Percentiles rank a stretch among this genome's conserved stretches.
Evolutionary conservation across 2,888 invertebrate species (phyloP).

Genomic region (Macrostomum cliftonense): DNA sequence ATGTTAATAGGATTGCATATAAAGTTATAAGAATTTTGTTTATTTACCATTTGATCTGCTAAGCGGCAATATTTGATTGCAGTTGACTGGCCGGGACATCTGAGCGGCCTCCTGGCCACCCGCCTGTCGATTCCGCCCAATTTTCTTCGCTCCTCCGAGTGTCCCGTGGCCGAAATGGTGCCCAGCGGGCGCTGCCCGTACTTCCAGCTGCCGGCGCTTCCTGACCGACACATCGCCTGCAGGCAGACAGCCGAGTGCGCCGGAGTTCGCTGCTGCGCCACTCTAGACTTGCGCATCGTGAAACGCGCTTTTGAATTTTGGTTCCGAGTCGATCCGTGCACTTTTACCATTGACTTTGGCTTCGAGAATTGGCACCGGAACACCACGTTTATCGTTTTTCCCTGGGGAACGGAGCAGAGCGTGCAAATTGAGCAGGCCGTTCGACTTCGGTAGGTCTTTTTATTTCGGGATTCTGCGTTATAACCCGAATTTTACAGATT

Average conservation of each 20-base stretch:
- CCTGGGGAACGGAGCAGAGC: conserved; percentile 12
- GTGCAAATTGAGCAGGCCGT: neutral
- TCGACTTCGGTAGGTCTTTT: neutral
- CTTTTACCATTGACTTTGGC: conserved; percentile 15
- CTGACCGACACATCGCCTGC: conserved; percentile 11
- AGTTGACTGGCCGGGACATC: no score
- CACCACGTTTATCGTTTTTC: conserved; percentile 13
- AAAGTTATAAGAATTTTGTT: no score
- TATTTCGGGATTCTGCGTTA: neutral
- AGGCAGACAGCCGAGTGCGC: conserved; percentile 15
- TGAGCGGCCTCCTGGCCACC: no score
- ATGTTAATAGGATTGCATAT: no score
- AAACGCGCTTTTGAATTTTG: conserved; percentile 14
- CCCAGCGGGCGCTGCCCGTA: no score
- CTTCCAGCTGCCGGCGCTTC: no score
- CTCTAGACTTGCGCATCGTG: conserved; percentile 13
- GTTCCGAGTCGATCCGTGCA: conserved; percentile 16
- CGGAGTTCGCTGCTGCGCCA: conserved; percentile 14
- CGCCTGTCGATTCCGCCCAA: no score
- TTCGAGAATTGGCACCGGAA: conserved; percentile 16
- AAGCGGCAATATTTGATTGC: no score
- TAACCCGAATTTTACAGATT: no score
- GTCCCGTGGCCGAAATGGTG: no score
- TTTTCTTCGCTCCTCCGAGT: no score
- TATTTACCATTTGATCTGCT: no score